Percentiles rank a stretch among this genome's conserved stretches.
These are phyloP conservation scores for Chaetodon auriga DNA, from an alignment of 2,113 vertebrate species.

Conservation along the genomic window DNA sequence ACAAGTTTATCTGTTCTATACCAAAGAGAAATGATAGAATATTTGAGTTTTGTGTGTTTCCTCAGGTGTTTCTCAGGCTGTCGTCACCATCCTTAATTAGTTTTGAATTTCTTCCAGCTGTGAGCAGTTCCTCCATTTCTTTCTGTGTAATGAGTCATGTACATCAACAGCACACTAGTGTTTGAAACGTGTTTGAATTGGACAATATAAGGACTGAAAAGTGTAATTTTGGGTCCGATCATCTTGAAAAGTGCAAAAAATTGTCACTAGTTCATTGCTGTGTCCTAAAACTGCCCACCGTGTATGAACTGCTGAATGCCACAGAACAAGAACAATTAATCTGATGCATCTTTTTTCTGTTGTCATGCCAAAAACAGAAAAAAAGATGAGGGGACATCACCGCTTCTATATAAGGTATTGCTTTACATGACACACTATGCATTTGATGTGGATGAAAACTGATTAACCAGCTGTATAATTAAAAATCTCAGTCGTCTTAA, in stretches of 20 bases:
- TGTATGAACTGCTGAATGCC: background rate
- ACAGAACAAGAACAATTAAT: no score
- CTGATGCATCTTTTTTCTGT: no score
- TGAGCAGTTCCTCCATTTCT: background rate
- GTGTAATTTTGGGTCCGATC: no score
- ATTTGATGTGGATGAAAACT: background rate
- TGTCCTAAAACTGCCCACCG: no score
- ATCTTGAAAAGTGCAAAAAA: background rate
- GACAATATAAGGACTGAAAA: no score
- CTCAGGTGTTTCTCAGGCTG: no score
- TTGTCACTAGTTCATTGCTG: no score
- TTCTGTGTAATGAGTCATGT: background rate
- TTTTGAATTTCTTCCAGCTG: background rate
- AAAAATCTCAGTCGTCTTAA: background rate
- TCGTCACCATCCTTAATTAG: no score
- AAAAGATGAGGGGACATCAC: no score
- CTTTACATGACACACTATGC: background rate
- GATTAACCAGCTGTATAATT: background rate
- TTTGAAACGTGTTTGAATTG: no score
- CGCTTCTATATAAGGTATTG: background rate
- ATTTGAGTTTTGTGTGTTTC: background rate
- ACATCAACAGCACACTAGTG: no score
- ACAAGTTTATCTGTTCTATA: background rate
- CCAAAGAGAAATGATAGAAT: background rate
- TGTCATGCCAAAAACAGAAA: no score